These are phyloP conservation scores for Aricia artaxerxes DNA, from an alignment of 2,888 invertebrate species.

Conservation along the genomic window DNA sequence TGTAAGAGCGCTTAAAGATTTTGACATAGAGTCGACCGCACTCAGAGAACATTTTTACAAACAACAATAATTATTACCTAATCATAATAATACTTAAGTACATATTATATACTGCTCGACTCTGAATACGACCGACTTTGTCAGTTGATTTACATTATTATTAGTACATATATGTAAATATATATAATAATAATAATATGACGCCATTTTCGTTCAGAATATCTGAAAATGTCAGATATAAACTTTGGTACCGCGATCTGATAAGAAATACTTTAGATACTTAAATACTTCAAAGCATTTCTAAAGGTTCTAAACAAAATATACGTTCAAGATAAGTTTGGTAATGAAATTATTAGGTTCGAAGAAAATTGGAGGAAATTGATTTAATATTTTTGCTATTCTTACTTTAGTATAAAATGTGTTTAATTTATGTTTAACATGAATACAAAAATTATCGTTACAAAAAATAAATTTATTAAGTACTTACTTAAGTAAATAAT, in stretches of 20 bases:
- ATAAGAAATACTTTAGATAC: neutral
- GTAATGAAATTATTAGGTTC: neutral
- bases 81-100: no score
- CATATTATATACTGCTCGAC: no score
- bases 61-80: no score
- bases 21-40: no score
- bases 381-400: neutral
- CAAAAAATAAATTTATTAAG: neutral
- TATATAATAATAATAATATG: neutral
- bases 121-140: no score
- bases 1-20: no score
- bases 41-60: no score
- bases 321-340: neutral
- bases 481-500: no score
- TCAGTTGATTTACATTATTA: no score
- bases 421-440: neutral
- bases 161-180: no score
- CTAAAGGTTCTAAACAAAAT: neutral
- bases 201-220: neutral
- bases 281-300: constrained; percentile 8
- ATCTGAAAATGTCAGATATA: neutral
- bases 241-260: neutral
- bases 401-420: neutral
- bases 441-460: neutral
- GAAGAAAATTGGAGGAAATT: neutral